Percentiles rank a stretch among this genome's conserved stretches.
Evolutionary conservation across 1,140 invertebrate genomes (phyloP).

Genomic region (Tachypleus tridentatus): DNA sequence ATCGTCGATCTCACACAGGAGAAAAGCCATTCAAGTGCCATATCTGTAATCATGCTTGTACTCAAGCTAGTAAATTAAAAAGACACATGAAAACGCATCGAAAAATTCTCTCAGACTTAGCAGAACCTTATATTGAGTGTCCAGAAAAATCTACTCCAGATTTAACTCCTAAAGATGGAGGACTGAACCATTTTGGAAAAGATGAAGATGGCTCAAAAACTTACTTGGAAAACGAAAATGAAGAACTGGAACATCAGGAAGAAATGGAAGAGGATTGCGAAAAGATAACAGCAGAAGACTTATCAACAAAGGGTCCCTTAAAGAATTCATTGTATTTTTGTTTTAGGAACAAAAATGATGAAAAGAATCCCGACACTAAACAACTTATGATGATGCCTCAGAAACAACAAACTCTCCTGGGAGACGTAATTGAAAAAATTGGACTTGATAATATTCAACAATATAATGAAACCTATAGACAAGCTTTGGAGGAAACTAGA

Average conservation of each 20-base stretch:
- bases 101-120: conserved; percentile 26
- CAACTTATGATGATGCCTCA: conserved; percentile 31
- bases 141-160: conserved; percentile 32
- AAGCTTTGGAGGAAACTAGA: conserved; percentile 67
- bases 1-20: conserved; percentile 93
- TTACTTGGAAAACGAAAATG: conserved; percentile 40
- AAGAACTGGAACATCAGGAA: conserved; percentile 34
- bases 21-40: conserved; percentile 98
- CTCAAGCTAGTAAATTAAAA: conserved; percentile 60
- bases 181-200: conserved; percentile 49
- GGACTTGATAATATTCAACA: conserved; percentile 85
- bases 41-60: conserved; percentile 62
- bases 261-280: conserved; percentile 35
- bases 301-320: conserved; percentile 46
- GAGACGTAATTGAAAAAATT: conserved; percentile 93
- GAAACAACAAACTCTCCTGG: conserved; percentile 60
- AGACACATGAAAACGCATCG: conserved; percentile 65
- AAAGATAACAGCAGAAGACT: conserved; percentile 54
- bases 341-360: conserved; percentile 4
- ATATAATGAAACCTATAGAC: conserved; percentile 89
- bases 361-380: conserved; percentile 3
- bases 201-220: conserved; percentile 50
- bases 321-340: conserved; percentile 24
- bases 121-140: conserved; percentile 24
- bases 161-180: conserved; percentile 28